Conservation (phyloP, 2,888 invertebrate genomes). For the Sisyra terminalis region DNA sequence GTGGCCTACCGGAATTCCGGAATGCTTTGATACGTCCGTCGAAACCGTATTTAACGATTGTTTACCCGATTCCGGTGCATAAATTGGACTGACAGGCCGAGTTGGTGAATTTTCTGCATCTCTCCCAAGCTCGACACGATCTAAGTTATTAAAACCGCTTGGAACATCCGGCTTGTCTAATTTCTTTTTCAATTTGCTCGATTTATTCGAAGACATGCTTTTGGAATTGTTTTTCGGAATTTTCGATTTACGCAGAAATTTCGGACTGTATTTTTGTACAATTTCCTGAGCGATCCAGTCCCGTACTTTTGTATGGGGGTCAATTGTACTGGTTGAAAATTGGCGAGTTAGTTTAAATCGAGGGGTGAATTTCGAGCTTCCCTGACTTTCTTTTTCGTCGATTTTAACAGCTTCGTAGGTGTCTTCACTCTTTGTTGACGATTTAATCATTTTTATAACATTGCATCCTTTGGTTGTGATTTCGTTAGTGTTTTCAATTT, state of each 20-base stretch:
- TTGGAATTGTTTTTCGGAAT: not conserved
- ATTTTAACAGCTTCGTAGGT: conserved; percentile 34
- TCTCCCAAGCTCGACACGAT: conserved; percentile 16
- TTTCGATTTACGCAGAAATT: conserved; percentile 34
- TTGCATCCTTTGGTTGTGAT: conserved; percentile 30
- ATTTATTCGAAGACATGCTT: too few relatives aligned
- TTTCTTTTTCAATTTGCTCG: conserved; percentile 11
- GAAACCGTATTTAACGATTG: conserved; percentile 7
- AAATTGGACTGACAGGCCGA: conserved; percentile 22
- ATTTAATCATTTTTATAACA: conserved; percentile 37
- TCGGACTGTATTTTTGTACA: conserved; percentile 52
- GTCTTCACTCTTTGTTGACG: conserved; percentile 28
- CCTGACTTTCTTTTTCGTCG: conserved; percentile 27
- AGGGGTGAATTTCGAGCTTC: conserved; percentile 31
- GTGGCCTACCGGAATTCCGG: conserved; percentile 3
- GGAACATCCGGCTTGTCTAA: too few relatives aligned
- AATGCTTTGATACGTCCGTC: conserved; percentile 16
- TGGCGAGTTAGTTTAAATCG: conserved; percentile 51
- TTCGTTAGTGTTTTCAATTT: conserved; percentile 29
- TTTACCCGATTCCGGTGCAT: conserved; percentile 8
- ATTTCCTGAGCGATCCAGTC: conserved; percentile 77
- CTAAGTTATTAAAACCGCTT: not conserved
- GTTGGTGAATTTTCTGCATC: conserved; percentile 23
- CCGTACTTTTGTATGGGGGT: conserved; percentile 70
- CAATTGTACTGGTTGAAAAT: conserved; percentile 64